A percentile compares a stretch with the other conserved stretches of the same genome.
phyloP scores from a whole-genome alignment of 1,140 invertebrate genomes.

The Chionoecetes opilio region DNA sequence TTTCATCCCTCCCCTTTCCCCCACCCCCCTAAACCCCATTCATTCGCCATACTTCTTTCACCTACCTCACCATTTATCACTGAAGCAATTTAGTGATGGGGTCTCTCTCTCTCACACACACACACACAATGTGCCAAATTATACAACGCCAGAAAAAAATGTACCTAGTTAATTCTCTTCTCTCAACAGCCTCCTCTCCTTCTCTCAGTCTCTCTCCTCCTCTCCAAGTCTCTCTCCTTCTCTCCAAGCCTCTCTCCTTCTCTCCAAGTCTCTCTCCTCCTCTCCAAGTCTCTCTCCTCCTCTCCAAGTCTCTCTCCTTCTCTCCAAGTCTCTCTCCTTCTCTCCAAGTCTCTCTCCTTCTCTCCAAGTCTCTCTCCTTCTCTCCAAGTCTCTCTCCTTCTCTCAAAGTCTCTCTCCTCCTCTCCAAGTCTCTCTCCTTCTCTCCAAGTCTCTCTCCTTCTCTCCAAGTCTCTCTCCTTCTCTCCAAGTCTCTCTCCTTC shows the following conservation, averaged over 20 bases:
- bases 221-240: neutral
- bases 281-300: no score
- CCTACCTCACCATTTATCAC: neutral
- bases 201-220: neutral
- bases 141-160: no score
- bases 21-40: no score
- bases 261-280: neutral
- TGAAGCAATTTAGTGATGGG: neutral
- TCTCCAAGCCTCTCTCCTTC: neutral
- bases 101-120: no score
- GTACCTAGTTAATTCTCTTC: no score
- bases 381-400: no score
- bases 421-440: neutral
- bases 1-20: neutral
- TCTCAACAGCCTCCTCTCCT: neutral
- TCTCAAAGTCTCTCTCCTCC: neutral
- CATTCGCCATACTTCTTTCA: neutral
- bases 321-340: neutral
- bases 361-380: neutral
- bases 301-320: no score
- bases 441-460: neutral
- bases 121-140: no score
- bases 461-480: no score
- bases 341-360: neutral
- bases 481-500: neutral